Evolutionary conservation across 2,113 vertebrate genomes (phyloP).

Genomic region (Vicugna pacos): DNA sequence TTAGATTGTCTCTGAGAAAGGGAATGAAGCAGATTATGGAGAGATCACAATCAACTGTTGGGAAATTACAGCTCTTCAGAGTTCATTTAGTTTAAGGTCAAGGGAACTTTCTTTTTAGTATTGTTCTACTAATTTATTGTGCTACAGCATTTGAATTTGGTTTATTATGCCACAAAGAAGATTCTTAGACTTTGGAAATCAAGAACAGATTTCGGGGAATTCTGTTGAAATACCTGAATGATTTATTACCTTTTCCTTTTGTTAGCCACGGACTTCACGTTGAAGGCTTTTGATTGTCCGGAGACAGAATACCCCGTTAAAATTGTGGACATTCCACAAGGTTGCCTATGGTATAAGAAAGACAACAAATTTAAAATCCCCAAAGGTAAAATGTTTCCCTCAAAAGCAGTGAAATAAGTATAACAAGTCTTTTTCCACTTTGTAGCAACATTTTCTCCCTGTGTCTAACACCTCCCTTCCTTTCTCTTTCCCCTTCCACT

Average conservation of each 20-base stretch:
- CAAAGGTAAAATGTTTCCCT: constrained; percentile 90
- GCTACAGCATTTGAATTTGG: constrained; percentile 31
- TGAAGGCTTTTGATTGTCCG: constrained; percentile 94
- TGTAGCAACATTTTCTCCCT: background rate
- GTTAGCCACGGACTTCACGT: constrained; percentile 95
- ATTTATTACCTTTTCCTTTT: constrained; percentile 47
- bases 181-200: constrained; percentile 40
- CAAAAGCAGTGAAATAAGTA: background rate
- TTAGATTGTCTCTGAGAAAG: constrained; percentile 7
- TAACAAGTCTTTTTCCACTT: background rate
- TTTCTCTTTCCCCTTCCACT: background rate
- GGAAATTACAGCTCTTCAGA: background rate
- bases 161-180: constrained; percentile 36
- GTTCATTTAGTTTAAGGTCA: constrained; percentile 42
- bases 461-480: background rate
- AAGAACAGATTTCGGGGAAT: constrained; percentile 9
- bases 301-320: constrained; percentile 94
- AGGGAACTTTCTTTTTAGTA: background rate
- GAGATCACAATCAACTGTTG: background rate
- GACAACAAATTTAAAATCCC: constrained; percentile 99
- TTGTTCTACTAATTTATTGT: background rate
- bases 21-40: background rate
- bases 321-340: constrained; percentile 89
- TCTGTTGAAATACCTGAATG: constrained; percentile 39
- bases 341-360: constrained; percentile 97